Percentiles rank a stretch among this genome's conserved stretches.
Conservation (phyloP, 2,797 vertebrate genomes). For the Girardinus metallicus region DNA sequence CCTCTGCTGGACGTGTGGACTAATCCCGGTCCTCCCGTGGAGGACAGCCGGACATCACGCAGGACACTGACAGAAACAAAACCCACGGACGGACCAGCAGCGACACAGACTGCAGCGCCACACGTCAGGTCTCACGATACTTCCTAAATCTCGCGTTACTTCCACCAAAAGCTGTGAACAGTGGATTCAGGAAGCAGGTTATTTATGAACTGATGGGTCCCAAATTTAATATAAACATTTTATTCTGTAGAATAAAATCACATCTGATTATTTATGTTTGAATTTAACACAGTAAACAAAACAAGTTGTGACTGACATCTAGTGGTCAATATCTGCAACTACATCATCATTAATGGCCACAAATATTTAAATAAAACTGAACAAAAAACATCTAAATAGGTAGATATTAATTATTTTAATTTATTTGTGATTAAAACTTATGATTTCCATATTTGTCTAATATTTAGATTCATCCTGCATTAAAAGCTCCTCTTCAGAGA, state of each 20-base stretch:
- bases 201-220: no score
- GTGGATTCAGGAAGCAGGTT: background rate
- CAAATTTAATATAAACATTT: background rate
- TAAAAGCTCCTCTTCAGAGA: no score
- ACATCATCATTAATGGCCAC: background rate
- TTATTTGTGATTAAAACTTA: no score
- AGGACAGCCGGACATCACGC: slow-evolving; percentile 8
- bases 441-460: no score
- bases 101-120: background rate
- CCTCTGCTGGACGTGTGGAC: rapidly evolving
- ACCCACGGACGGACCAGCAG: background rate
- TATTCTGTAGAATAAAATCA: background rate
- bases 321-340: background rate
- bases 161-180: background rate
- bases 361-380: no score
- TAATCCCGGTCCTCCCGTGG: background rate
- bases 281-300: background rate
- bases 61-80: background rate
- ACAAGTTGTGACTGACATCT: background rate
- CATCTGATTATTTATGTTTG: background rate
- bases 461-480: no score
- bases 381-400: no score
- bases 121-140: slow-evolving; percentile 6
- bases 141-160: background rate
- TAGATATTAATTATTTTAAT: no score